Evolutionary conservation across 2,797 vertebrate species (phyloP).

Genomic region (Phalanger gymnotis): DNA sequence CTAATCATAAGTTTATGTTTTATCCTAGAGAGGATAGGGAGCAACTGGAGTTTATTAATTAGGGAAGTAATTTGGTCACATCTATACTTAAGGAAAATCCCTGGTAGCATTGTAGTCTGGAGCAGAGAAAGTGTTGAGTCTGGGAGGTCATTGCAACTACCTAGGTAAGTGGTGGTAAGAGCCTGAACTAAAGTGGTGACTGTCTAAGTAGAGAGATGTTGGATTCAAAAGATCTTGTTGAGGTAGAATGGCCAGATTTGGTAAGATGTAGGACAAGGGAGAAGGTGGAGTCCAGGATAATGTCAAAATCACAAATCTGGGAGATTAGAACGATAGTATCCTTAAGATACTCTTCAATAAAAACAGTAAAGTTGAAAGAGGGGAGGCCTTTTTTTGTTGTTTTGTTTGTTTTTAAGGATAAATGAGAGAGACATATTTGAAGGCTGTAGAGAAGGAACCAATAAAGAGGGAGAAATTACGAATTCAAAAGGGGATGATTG

Average conservation of each 20-base stretch:
- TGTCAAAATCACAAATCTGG: not conserved
- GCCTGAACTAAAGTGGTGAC: not conserved
- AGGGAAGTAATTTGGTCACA: not conserved
- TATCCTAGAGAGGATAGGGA: too few relatives aligned
- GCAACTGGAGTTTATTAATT: not conserved
- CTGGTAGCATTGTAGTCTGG: not conserved
- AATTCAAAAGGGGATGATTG: not conserved
- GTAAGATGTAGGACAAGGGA: not conserved
- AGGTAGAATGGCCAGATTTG: not conserved
- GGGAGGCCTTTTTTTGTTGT: not conserved
- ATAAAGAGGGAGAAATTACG: not conserved
- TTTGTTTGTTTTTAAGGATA: not conserved
- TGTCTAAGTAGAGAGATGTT: not conserved
- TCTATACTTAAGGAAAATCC: not conserved
- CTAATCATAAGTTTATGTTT: not conserved
- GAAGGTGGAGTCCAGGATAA: not conserved
- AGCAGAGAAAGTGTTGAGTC: not conserved
- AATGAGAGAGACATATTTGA: not conserved
- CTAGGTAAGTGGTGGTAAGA: not conserved
- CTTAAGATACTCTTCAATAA: not conserved
- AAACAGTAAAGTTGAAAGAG: not conserved
- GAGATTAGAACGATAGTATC: not conserved
- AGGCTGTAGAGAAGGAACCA: not conserved
- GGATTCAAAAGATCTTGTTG: not conserved
- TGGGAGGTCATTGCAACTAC: not conserved